phyloP scores from a whole-genome alignment of 2,888 invertebrate species.

The Clistopyga incitator region DNA sequence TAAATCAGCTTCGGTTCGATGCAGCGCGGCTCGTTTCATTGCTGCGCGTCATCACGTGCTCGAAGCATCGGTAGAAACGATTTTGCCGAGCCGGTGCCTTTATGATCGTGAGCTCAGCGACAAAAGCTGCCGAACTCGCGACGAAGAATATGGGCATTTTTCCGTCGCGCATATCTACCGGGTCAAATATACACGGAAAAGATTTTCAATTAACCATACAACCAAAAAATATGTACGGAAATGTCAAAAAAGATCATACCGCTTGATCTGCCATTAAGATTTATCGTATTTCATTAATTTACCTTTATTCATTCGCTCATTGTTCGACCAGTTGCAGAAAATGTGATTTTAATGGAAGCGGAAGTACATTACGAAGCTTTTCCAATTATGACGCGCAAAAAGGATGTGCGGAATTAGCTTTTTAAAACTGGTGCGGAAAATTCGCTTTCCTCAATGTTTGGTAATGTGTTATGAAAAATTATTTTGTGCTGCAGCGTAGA shows the following conservation, averaged over 20 bases:
- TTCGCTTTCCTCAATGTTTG: too few relatives aligned
- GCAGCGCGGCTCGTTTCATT: constrained; percentile 45
- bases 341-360: not conserved
- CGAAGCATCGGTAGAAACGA: constrained; percentile 59
- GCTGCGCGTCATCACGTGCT: constrained; percentile 68
- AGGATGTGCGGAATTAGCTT: too few relatives aligned
- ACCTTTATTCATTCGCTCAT: not conserved
- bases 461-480: too few relatives aligned
- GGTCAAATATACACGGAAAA: not conserved
- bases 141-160: constrained; percentile 16
- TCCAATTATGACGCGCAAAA: not conserved
- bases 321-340: not conserved
- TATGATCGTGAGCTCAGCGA: constrained; percentile 42
- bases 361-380: not conserved
- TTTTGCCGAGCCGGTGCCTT: constrained; percentile 51
- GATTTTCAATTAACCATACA: not conserved
- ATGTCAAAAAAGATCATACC: not conserved
- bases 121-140: constrained; percentile 29
- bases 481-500: too few relatives aligned
- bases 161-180: not conserved
- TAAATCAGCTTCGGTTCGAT: constrained; percentile 64
- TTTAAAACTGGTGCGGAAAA: too few relatives aligned
- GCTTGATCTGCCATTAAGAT: not conserved
- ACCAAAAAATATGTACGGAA: constrained; percentile 2
- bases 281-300: too few relatives aligned